Percentiles rank a stretch among this genome's conserved stretches.
These are phyloP conservation scores for Rhyacophila brunnea DNA, from an alignment of 1,140 invertebrate species.

Conservation along the genomic window DNA sequence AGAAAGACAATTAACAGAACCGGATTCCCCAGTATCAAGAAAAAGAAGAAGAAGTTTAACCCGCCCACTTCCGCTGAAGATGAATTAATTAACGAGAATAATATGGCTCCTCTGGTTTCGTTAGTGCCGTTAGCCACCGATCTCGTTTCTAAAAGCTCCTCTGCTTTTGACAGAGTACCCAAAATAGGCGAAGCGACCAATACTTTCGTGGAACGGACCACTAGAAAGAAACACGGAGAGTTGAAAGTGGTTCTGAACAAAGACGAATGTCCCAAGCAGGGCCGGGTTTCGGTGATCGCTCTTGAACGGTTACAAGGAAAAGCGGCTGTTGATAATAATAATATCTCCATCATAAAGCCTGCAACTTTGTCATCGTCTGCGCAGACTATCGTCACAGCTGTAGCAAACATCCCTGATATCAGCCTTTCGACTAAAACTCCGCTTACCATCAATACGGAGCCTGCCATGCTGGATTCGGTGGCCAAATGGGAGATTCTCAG, in stretches of 20 bases:
- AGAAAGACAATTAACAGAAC: constrained; percentile 80
- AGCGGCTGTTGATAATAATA: constrained; percentile 25
- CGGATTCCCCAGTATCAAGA: constrained; percentile 81
- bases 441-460: neutral
- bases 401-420: neutral
- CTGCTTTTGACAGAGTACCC: constrained; percentile 62
- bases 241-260: constrained; percentile 51
- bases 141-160: constrained; percentile 40
- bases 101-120: constrained; percentile 36
- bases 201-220: constrained; percentile 60
- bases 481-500: constrained; percentile 58
- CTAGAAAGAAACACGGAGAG: constrained; percentile 44
- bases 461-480: constrained; percentile 40
- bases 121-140: constrained; percentile 40
- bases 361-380: neutral
- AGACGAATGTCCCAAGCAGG: constrained; percentile 52
- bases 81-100: constrained; percentile 38
- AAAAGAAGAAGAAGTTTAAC: constrained; percentile 73
- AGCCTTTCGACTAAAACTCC: neutral
- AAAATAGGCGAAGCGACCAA: constrained; percentile 63
- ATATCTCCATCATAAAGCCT: constrained; percentile 6
- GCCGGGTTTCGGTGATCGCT: constrained; percentile 56
- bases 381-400: neutral
- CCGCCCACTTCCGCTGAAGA: constrained; percentile 13
- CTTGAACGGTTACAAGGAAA: constrained; percentile 59